Evolutionary conservation across 2,113 vertebrate species (phyloP).

Genomic region (Reinhardtius hippoglossoides): DNA sequence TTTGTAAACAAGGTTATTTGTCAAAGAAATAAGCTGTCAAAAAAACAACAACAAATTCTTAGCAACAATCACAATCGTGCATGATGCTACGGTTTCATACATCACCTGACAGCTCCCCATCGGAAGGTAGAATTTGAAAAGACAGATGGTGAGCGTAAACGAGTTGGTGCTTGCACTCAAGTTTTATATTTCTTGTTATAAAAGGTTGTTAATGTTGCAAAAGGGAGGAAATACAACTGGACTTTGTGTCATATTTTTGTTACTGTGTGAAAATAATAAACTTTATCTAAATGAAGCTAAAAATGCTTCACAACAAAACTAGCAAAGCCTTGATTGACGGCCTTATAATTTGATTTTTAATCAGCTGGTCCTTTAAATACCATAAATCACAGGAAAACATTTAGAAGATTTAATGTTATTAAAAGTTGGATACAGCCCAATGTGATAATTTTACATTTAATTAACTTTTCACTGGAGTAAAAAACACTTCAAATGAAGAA

Average conservation of each 20-base stretch:
- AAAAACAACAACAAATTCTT: background rate
- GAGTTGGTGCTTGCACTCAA: too few relatives aligned
- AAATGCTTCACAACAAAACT: background rate
- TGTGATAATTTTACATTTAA: conserved; percentile 5
- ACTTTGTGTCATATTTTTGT: background rate
- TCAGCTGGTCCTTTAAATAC: background rate
- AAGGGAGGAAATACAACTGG: background rate
- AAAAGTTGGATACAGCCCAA: background rate
- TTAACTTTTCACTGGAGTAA: background rate
- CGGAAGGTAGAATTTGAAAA: background rate
- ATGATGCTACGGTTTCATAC: background rate
- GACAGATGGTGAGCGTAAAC: background rate
- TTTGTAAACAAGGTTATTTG: background rate
- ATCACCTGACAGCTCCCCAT: background rate
- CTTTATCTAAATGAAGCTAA: background rate
- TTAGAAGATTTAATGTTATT: background rate
- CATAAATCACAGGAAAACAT: background rate
- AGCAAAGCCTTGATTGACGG: too few relatives aligned
- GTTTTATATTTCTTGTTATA: too few relatives aligned
- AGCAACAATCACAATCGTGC: background rate
- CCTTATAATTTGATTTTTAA: background rate
- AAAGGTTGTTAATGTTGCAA: background rate
- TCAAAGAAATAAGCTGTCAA: background rate
- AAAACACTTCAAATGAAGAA: background rate
- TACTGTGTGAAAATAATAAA: background rate